Evolutionary conservation across 2,888 invertebrate species (phyloP), one percentile per base, ranked within the genome.

Genomic region (Enchytraeus crypticus): DNA sequence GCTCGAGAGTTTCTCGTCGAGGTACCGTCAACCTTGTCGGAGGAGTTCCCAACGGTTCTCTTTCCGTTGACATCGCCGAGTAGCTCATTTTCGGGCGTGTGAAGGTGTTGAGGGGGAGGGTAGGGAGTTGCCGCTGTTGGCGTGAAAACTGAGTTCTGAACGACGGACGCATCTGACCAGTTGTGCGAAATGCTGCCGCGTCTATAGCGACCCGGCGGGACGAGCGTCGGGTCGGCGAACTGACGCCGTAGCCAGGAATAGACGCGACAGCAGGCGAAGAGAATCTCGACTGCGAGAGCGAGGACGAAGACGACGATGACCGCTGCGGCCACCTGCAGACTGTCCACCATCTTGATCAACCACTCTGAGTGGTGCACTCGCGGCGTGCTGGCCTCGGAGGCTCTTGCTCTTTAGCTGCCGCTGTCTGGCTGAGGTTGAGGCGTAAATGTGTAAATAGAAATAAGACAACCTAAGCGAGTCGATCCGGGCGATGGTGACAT

Each of bases 131-230:
- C 45, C 21, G 57, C 38, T 32, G 38, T 26, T 14, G 21, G 32
- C 33, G 55, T 11, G 29, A 46, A 46, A 26, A 45, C 26, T 5
- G 57, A 43, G 45, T 53, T 43, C n/a, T 60, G 34, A 2, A 45
- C 30, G 1, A 63, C 47, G 11, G 62, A 46, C 1, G 59, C 59
- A 27, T 64, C 64, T 21, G 62, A 62, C 64, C 64, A 64, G 30
- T 33, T 53, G 38, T 64, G 64, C 1, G 62, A 63, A n/a, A 64
- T 34, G 43, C 62, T 63, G 14, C 59, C 53, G 29, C 64, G 47
- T 29, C 64, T 53, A 57, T 64, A 64, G n/a, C 57, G 46, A 5
- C 64, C 64, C 26, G 64, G 64, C 5, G 64, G 64, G 18, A 64
- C 64, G 11, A 49, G 32, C n/a, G 62, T 54, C 23, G 53, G 62